Conservation (phyloP, 2,888 invertebrate genomes). For the Euplagia quadripunctaria region DNA sequence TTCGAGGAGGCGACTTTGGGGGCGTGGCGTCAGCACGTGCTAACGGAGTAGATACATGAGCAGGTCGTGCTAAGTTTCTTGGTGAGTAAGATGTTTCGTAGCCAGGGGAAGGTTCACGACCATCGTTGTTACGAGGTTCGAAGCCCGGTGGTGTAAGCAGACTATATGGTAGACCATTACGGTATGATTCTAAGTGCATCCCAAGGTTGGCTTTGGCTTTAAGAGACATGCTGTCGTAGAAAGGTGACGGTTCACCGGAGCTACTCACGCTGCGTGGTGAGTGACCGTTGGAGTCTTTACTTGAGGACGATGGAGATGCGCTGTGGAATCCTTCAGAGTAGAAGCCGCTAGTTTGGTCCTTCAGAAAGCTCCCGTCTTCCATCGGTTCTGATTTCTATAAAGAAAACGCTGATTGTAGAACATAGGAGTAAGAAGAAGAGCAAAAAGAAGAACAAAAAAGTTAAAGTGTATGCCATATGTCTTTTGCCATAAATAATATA, state of each 20-base stretch:
- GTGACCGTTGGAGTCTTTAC: conserved; percentile 83
- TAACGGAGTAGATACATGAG: conserved; percentile 76
- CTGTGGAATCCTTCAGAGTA: conserved; percentile 88
- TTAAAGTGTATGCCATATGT: neutral
- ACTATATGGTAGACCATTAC: conserved; percentile 85
- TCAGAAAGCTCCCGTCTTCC: conserved; percentile 79
- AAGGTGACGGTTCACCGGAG: conserved; percentile 74
- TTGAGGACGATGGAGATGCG: conserved; percentile 87
- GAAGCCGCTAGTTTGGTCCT: conserved; percentile 88
- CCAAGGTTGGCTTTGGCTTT: conserved; percentile 82
- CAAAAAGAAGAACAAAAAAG: neutral
- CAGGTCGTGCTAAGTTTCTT: conserved; percentile 67
- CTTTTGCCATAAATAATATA: too few relatives aligned
- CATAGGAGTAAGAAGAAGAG: neutral
- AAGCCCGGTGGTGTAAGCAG: conserved; percentile 89
- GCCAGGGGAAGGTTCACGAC: conserved; percentile 71
- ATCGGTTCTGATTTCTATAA: conserved; percentile 88
- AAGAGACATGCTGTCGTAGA: conserved; percentile 76
- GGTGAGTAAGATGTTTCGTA: conserved; percentile 74
- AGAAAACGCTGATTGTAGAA: conserved; percentile 50
- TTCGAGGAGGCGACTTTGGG: conserved; percentile 79
- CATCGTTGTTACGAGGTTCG: conserved; percentile 71
- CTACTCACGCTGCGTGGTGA: conserved; percentile 83
- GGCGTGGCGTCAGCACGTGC: conserved; percentile 78
- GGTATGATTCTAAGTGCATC: conserved; percentile 77